Evolutionary conservation across 2,888 invertebrate species (phyloP).

Genomic region (Eupeodes latifasciatus): DNA sequence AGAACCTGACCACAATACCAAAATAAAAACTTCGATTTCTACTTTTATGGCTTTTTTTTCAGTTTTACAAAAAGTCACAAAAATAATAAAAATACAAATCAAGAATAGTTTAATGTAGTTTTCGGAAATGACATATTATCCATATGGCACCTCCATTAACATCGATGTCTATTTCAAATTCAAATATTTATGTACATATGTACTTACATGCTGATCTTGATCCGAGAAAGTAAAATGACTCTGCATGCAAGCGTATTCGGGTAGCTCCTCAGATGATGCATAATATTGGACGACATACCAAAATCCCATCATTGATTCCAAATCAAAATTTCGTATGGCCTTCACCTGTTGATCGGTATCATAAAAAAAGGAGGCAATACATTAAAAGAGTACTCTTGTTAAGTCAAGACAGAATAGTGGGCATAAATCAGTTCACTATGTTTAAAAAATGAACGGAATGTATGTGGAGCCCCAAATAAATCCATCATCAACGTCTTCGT

Average conservation of each 20-base stretch:
- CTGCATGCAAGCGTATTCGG: slow-evolving; percentile 94
- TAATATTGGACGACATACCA: slow-evolving; percentile 96
- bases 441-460: slow-evolving; percentile 55
- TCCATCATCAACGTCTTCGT: slow-evolving; percentile 23
- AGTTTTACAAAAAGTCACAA: slow-evolving; percentile 1
- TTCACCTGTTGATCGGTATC: slow-evolving; percentile 85
- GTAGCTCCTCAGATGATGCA: slow-evolving; percentile 93
- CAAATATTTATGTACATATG: slow-evolving; percentile 58
- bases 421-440: slow-evolving; percentile 62
- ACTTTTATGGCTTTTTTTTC: slow-evolving; percentile 55
- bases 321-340: slow-evolving; percentile 91
- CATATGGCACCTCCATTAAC: slow-evolving; percentile 10
- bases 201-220: slow-evolving; percentile 83
- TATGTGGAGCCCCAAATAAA: slow-evolving; percentile 50
- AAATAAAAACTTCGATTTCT: slow-evolving; percentile 71
- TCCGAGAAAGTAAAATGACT: slow-evolving; percentile 85
- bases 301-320: slow-evolving; percentile 91
- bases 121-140: slow-evolving; percentile 36
- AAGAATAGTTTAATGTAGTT: slow-evolving; percentile 63
- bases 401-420: slow-evolving; percentile 17
- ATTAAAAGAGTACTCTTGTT: slow-evolving; percentile 10
- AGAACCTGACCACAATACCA: slow-evolving; percentile 74
- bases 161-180: background rate
- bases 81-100: slow-evolving; percentile 26
- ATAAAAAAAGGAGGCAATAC: slow-evolving; percentile 15